phyloP scores from a whole-genome alignment of 2,113 vertebrate genomes.

The Heptranchias perlo region DNA sequence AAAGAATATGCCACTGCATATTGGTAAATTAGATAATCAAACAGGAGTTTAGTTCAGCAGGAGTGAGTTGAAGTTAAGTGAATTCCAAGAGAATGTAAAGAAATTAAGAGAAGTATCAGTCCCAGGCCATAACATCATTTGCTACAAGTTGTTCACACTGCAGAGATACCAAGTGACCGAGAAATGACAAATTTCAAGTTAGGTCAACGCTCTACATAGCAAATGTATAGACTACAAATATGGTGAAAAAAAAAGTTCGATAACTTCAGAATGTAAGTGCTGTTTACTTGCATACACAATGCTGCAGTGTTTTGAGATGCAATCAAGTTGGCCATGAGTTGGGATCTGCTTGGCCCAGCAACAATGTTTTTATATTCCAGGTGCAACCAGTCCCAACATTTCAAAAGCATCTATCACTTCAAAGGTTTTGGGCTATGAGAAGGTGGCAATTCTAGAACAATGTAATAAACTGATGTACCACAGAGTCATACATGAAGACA shows the following conservation, averaged over 20 bases:
- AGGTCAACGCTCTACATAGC: not conserved
- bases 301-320: not conserved
- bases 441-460: no score
- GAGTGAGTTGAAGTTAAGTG: not conserved
- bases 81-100: not conserved
- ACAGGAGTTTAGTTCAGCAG: not conserved
- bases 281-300: not conserved
- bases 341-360: not conserved
- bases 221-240: not conserved
- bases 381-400: not conserved
- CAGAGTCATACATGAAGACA: no score
- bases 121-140: not conserved
- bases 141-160: not conserved
- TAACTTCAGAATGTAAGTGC: not conserved
- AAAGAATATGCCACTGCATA: not conserved
- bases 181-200: not conserved
- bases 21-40: not conserved
- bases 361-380: not conserved
- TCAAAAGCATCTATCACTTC: not conserved
- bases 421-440: not conserved
- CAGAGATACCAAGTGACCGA: not conserved
- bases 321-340: not conserved
- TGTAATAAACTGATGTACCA: no score
- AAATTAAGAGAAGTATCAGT: not conserved
- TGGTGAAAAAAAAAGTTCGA: not conserved